These are phyloP conservation scores for Idaea straminata DNA, from an alignment of 2,888 invertebrate genomes.

Conservation along the genomic window DNA sequence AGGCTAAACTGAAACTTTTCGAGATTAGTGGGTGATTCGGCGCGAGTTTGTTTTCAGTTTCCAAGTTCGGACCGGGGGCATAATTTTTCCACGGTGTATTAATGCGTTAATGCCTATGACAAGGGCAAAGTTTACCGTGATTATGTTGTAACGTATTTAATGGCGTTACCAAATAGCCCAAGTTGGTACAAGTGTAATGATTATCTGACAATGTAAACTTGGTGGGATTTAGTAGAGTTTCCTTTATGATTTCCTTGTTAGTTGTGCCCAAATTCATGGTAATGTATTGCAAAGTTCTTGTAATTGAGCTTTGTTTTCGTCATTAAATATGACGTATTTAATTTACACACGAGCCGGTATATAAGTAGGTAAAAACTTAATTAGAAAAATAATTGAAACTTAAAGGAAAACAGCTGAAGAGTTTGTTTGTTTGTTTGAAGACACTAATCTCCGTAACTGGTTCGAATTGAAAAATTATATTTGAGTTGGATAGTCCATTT, in stretches of 20 bases:
- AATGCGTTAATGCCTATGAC: slow-evolving; percentile 33
- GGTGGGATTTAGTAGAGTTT: not conserved
- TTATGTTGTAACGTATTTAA: slow-evolving; percentile 25
- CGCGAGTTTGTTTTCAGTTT: slow-evolving; percentile 26
- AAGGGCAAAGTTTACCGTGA: slow-evolving; percentile 22
- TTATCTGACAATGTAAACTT: slow-evolving; percentile 12
- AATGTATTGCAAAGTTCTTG: not conserved
- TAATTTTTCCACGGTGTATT: slow-evolving; percentile 34
- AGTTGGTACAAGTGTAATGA: slow-evolving; percentile 20
- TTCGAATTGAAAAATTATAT: too few relatives aligned
- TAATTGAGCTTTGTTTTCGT: not conserved
- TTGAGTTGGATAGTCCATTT: too few relatives aligned
- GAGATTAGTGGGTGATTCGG: slow-evolving; percentile 34
- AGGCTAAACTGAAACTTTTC: slow-evolving; percentile 35
- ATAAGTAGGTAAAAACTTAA: too few relatives aligned
- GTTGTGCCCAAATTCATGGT: not conserved
- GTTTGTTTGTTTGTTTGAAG: too few relatives aligned
- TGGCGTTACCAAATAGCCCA: slow-evolving; percentile 22
- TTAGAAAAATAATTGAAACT: too few relatives aligned
- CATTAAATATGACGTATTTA: not conserved
- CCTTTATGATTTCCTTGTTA: not conserved
- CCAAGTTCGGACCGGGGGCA: slow-evolving; percentile 18
- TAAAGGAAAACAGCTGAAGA: too few relatives aligned
- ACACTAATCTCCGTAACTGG: too few relatives aligned
- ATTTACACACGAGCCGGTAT: not conserved